phyloP scores from a whole-genome alignment of 2,888 invertebrate genomes.

The Hartigia nigra region DNA sequence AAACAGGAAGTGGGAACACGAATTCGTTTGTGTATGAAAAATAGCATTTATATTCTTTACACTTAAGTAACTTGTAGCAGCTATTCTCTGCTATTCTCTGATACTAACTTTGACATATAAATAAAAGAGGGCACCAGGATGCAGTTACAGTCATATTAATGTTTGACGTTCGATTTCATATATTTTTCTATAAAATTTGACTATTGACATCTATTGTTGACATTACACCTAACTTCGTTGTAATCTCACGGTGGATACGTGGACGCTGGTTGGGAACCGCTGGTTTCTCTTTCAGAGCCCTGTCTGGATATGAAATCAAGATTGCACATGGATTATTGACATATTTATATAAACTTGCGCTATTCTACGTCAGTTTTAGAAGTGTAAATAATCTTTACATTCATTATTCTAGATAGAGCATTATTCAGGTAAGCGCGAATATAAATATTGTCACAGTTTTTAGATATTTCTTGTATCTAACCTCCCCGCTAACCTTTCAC shows the following conservation, averaged over 20 bases:
- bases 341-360: constrained; percentile 25
- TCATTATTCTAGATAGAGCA: constrained; percentile 21
- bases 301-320: constrained; percentile 33
- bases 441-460: constrained; percentile 23
- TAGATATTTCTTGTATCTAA: constrained; percentile 14
- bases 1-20: not conserved
- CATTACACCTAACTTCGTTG: not conserved
- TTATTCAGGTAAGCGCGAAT: constrained; percentile 24
- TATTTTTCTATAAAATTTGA: not conserved
- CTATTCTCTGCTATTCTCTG: not conserved
- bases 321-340: constrained; percentile 49
- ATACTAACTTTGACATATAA: not conserved
- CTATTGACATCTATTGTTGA: not conserved
- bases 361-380: constrained; percentile 9
- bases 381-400: constrained; percentile 26
- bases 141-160: not conserved
- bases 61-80: not conserved
- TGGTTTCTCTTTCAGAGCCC: constrained; percentile 40
- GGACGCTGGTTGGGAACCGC: constrained; percentile 32
- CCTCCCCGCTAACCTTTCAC: constrained; percentile 31
- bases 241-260: not conserved
- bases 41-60: too few relatives aligned
- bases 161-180: not conserved
- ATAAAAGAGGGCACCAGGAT: not conserved
- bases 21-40: not conserved